phyloP scores from a whole-genome alignment of 2,113 vertebrate species.

The Sinosuthora webbiana region DNA sequence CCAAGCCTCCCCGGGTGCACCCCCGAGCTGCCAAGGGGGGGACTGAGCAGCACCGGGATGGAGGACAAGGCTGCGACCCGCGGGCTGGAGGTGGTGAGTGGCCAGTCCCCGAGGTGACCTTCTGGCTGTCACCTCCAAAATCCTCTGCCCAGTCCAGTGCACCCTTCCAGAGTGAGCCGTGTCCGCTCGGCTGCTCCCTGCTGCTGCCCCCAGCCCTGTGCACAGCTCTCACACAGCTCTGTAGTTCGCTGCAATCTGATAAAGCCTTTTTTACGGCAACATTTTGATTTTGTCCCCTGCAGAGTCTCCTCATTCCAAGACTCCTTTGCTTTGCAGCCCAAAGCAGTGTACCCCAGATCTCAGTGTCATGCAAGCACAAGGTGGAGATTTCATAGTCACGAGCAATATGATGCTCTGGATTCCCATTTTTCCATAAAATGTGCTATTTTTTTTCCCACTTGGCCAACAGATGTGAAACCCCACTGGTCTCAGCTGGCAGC shows the following conservation, averaged over 20 bases:
- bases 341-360: neutral
- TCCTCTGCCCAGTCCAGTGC: neutral
- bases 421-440: neutral
- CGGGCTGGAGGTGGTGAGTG: neutral
- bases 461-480: neutral
- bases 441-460: neutral
- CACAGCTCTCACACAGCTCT: neutral
- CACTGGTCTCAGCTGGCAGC: neutral
- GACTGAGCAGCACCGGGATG: neutral
- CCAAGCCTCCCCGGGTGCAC: neutral
- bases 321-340: neutral
- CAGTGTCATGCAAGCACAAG: neutral
- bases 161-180: neutral
- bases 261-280: neutral
- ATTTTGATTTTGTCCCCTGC: neutral
- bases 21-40: rapidly evolving
- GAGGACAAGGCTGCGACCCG: neutral
- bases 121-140: neutral
- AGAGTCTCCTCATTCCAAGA: neutral
- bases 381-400: neutral
- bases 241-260: neutral
- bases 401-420: neutral
- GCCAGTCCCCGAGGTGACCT: neutral
- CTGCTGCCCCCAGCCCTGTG: neutral
- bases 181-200: neutral